phyloP scores from a whole-genome alignment of 2,113 vertebrate genomes.

The Microtus oregoni region DNA sequence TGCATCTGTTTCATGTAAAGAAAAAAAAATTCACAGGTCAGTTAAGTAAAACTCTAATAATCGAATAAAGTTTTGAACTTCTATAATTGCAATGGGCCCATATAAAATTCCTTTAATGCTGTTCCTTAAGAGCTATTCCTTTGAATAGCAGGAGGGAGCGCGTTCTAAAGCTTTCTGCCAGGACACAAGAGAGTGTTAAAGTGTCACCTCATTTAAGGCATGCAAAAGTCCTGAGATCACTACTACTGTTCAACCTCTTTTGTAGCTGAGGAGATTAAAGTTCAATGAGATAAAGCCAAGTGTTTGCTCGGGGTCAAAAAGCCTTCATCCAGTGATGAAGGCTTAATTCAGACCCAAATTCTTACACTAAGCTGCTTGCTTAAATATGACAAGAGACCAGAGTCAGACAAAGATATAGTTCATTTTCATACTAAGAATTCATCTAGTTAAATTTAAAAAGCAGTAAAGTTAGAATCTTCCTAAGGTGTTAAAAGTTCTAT shows the following conservation, averaged over 20 bases:
- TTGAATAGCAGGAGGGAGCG: slow-evolving; percentile 23
- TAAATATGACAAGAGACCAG: slow-evolving; percentile 39
- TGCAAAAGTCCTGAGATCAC: neutral
- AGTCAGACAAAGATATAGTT: slow-evolving; percentile 17
- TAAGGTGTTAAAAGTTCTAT: slow-evolving; percentile 52
- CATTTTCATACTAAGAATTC: slow-evolving; percentile 36
- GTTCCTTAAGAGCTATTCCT: slow-evolving; percentile 7
- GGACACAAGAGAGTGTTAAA: slow-evolving; percentile 5
- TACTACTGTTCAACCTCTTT: neutral
- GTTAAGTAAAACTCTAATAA: slow-evolving; percentile 35
- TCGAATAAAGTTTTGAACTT: neutral
- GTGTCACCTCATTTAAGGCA: neutral
- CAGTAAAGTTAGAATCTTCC: neutral
- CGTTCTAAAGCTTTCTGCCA: slow-evolving; percentile 12
- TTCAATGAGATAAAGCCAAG: slow-evolving; percentile 33
- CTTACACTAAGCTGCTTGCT: slow-evolving; percentile 39
- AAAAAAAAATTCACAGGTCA: slow-evolving; percentile 65
- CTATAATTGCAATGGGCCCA: slow-evolving; percentile 22
- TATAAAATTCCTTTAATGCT: neutral
- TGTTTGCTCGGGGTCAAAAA: slow-evolving; percentile 41
- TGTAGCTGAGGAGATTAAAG: slow-evolving; percentile 12
- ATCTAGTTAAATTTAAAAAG: neutral
- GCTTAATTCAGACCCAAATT: slow-evolving; percentile 19
- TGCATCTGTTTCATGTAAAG: slow-evolving; percentile 89
- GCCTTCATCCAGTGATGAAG: neutral